Evolutionary conservation across 2,797 vertebrate genomes (phyloP), one percentile per base, ranked within the genome.

Genomic region (Onychomys leucogaster): DNA sequence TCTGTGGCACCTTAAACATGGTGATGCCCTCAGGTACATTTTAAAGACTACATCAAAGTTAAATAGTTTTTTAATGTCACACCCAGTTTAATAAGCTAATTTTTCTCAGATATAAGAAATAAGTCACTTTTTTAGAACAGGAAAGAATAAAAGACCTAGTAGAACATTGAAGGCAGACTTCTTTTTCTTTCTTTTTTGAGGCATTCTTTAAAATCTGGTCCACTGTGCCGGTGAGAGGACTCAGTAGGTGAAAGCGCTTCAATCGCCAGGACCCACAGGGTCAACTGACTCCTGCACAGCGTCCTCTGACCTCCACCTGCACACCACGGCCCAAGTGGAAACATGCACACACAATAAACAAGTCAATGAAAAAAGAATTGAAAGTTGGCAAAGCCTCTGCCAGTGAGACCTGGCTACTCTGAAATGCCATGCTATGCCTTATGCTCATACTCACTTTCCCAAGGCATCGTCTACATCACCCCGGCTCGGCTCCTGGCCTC

Each of bases 401-500:
- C 41, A 32, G 41, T 29, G 78, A 59, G 80, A 16, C 49, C 23
- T 16, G 11, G 34, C 43, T n/a, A 77, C 29, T 29, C 0, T 46
- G 63, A 69, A 34, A 67, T 32, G 43, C 55, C 52, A 46, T 0
- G 17, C 65, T 25, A 89, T 0, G 41, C 96, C 27, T 5, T 27
- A n/a, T 89, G 67, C 46, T 84, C 83, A 94, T 90, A 99, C 99
- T 99, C 97, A 99, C 99, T 99, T 99, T 98, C 99, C 99, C 97
- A 99, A 98, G 37, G 99, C 99, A 73, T 99, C 99, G 43, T 99
- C 99, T 61, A 99, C 99, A 1, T 99, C 99, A 43, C 99, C 99
- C 95, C 99, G 99, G 97, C 99, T 99, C 14, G 99, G 99, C 96
- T 99, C 99, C 90, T 99, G 99, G 77, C 99, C 99, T 95, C 99